phyloP scores from a whole-genome alignment of 2,113 vertebrate genomes.

The Clinocottus analis region DNA sequence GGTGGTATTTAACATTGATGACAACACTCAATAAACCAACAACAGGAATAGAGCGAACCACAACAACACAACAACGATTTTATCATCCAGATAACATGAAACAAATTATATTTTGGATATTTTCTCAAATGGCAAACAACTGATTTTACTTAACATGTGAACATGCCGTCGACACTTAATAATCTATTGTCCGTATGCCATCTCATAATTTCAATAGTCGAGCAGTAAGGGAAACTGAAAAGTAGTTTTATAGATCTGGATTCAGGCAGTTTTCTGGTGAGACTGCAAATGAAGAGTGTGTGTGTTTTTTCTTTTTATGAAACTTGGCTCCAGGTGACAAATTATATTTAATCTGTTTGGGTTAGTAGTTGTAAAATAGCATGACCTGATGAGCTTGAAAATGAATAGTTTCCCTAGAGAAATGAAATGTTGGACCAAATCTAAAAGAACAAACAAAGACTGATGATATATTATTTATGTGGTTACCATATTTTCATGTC shows the following conservation, averaged over 20 bases:
- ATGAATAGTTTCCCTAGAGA: conserved; percentile 4
- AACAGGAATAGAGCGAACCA: conserved; percentile 3
- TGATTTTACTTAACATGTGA: not conserved
- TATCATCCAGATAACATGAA: not conserved
- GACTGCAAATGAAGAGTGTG: not conserved
- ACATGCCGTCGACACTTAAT: too few species aligned
- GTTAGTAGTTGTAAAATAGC: not conserved
- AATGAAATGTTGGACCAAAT: not conserved
- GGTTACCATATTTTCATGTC: too few species aligned
- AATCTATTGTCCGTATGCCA: too few species aligned
- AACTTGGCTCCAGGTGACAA: conserved; percentile 3
- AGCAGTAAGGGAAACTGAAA: not conserved
- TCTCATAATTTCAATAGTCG: not conserved
- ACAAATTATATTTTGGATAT: not conserved
- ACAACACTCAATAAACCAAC: conserved; percentile 32
- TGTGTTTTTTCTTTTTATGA: not conserved
- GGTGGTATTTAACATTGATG: conserved; percentile 46
- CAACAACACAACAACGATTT: not conserved
- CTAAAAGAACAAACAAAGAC: not conserved
- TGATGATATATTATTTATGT: not conserved
- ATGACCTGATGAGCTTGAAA: conserved; percentile 32
- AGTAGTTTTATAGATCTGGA: not conserved
- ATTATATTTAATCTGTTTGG: not conserved
- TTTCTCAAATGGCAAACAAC: not conserved
- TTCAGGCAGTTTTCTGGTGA: not conserved